These are phyloP conservation scores for Hesperia comma DNA, from an alignment of 2,888 invertebrate species.

Conservation along the genomic window DNA sequence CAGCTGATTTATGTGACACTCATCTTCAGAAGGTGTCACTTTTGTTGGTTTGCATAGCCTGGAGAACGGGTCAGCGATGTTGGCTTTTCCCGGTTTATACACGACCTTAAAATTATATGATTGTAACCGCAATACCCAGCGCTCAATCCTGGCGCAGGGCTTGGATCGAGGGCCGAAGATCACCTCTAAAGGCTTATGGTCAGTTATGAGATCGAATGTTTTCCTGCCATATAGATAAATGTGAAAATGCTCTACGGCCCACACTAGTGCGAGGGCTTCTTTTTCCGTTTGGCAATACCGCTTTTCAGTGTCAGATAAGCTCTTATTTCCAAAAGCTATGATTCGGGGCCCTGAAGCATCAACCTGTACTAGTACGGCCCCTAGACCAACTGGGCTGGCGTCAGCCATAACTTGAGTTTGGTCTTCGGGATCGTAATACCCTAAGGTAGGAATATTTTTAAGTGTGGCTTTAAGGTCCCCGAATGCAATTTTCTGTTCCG, in stretches of 20 bases:
- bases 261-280: too few species aligned
- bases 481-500: too few species aligned
- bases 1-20: conserved; percentile 23
- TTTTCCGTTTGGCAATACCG: conserved; percentile 33
- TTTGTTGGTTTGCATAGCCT: neutral
- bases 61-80: neutral
- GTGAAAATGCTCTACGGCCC: too few species aligned
- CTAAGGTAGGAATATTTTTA: too few species aligned
- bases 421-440: too few species aligned
- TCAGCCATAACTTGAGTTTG: conserved; percentile 22
- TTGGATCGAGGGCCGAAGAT: conserved; percentile 39
- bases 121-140: neutral
- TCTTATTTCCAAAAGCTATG: conserved; percentile 34
- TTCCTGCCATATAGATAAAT: conserved; percentile 40
- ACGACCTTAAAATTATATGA: neutral
- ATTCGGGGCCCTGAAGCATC: conserved; percentile 24
- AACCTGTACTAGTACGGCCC: conserved; percentile 34
- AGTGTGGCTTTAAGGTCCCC: too few species aligned
- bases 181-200: neutral
- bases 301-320: neutral
- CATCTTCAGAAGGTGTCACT: too few species aligned
- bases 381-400: conserved; percentile 33
- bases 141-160: neutral
- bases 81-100: neutral
- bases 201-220: conserved; percentile 26